phyloP scores from a whole-genome alignment of 2,113 vertebrate species.

The Rhodinocichla rosea region DNA sequence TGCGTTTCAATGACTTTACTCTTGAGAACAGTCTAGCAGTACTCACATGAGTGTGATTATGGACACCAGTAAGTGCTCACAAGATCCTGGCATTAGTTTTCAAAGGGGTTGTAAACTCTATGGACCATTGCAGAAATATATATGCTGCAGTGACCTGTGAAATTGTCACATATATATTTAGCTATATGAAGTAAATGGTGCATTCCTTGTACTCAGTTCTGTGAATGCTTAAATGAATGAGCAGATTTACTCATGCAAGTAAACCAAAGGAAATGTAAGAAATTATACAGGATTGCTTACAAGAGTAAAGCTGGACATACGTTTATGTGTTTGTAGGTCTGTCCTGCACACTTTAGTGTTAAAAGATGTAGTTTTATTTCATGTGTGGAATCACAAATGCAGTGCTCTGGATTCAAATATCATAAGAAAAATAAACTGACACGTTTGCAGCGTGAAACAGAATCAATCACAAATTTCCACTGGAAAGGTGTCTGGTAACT shows the following conservation, averaged over 20 bases:
- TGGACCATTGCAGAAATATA: neutral
- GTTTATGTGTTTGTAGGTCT: neutral
- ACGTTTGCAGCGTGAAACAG: neutral
- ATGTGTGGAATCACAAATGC: neutral
- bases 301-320: neutral
- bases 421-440: neutral
- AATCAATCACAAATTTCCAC: neutral
- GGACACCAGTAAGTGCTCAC: neutral
- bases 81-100: conserved; percentile 16
- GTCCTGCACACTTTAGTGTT: neutral
- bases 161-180: neutral
- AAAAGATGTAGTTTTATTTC: neutral
- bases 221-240: neutral
- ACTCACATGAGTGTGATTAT: neutral
- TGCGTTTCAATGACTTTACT: neutral
- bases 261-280: neutral
- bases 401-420: neutral
- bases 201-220: neutral
- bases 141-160: conserved; percentile 29
- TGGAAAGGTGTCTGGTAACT: neutral
- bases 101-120: conserved; percentile 40
- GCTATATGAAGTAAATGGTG: neutral
- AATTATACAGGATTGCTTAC: neutral
- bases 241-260: neutral
- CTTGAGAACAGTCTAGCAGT: neutral